A percentile compares a stretch with the other conserved stretches of the same genome.
Evolutionary conservation across 1,140 invertebrate genomes (phyloP).

Genomic region (Chironomus striatipennis): DNA sequence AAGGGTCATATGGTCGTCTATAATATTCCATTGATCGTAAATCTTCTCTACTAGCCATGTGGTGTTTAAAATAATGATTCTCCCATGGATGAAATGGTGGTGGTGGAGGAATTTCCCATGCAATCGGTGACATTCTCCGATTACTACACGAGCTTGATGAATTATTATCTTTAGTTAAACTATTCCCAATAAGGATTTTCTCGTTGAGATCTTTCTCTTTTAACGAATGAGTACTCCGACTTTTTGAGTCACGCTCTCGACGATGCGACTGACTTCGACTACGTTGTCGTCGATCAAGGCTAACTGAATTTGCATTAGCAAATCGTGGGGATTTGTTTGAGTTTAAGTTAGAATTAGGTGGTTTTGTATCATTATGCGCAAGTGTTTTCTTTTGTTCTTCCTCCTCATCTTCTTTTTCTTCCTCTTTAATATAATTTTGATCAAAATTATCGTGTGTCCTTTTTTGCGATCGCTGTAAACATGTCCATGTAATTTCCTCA

Average conservation of each 20-base stretch:
- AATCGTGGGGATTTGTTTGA: slow-evolving; percentile 1
- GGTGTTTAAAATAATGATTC: neutral
- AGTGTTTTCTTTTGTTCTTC: neutral
- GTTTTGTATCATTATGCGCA: neutral
- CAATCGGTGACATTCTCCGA: neutral
- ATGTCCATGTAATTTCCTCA: slow-evolving; percentile 16
- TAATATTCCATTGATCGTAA: neutral
- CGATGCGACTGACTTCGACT: slow-evolving; percentile 40
- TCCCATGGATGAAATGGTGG: slow-evolving; percentile 15
- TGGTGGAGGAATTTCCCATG: slow-evolving; percentile 3
- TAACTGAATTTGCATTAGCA: slow-evolving; percentile 35
- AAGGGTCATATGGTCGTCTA: neutral
- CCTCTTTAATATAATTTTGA: neutral
- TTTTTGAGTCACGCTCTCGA: slow-evolving; percentile 46
- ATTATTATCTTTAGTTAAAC: neutral
- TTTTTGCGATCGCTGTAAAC: slow-evolving; percentile 18
- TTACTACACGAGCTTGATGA: slow-evolving; percentile 11
- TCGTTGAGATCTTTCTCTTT: slow-evolving; percentile 42
- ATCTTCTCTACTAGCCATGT: neutral
- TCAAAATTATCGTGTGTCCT: neutral
- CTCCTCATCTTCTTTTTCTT: neutral
- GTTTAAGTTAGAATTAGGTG: neutral
- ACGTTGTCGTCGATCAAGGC: slow-evolving; percentile 44
- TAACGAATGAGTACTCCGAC: slow-evolving; percentile 44
- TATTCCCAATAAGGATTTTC: slow-evolving; percentile 31